phyloP scores from a whole-genome alignment of 2,113 vertebrate species.

The Taurulus bubalis region DNA sequence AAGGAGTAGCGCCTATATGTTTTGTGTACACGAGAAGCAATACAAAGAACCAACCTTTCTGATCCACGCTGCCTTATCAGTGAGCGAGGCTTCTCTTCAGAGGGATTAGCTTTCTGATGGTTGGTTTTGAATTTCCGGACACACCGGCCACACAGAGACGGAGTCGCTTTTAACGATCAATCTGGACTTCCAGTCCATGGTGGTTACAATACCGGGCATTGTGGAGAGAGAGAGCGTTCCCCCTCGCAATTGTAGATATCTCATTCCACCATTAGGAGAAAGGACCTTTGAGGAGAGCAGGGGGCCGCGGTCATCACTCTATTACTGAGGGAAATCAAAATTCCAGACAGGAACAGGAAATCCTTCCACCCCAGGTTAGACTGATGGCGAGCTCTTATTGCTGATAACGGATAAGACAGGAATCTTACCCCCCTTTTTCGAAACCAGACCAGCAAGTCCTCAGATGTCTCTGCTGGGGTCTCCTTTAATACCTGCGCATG shows the following conservation, averaged over 20 bases:
- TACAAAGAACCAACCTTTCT: conserved; percentile 50
- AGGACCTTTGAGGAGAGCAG: conserved; percentile 59
- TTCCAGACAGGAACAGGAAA: conserved; percentile 65
- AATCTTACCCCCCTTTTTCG: conserved; percentile 38
- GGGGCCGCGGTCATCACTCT: conserved; percentile 48
- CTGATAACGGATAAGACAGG: conserved; percentile 53
- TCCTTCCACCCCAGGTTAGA: conserved; percentile 40
- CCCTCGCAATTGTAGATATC: conserved; percentile 66
- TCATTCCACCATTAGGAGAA: conserved; percentile 67
- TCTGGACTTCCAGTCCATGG: conserved; percentile 45
- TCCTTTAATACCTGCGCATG: background rate
- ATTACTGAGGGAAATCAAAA: conserved; percentile 68
- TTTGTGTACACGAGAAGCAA: conserved; percentile 59
- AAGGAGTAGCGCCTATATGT: conserved; percentile 42
- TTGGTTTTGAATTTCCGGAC: conserved; percentile 76
- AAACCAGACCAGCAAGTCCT: conserved; percentile 30
- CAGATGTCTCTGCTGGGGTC: conserved; percentile 30
- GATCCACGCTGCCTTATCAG: conserved; percentile 75
- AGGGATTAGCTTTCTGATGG: conserved; percentile 58
- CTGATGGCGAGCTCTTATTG: conserved; percentile 41
- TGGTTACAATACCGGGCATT: conserved; percentile 76
- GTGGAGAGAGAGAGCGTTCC: conserved; percentile 49
- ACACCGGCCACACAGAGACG: conserved; percentile 59
- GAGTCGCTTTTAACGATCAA: conserved; percentile 66
- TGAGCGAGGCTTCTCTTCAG: conserved; percentile 64